Base-by-base conservation (phyloP, 1,140 invertebrate species). In the Danaus melanippus region DNA sequence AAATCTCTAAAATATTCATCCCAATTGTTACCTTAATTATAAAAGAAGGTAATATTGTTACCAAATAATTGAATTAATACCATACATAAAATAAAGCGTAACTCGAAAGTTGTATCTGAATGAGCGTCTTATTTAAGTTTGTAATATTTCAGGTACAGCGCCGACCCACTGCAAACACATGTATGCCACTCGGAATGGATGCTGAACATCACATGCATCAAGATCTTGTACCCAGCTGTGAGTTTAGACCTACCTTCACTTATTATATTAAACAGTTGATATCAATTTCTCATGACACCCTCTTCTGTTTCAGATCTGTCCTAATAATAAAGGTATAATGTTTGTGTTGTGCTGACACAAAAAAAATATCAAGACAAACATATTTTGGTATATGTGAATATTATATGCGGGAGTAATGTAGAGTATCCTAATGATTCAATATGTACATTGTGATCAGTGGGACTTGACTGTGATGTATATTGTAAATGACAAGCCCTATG, bases 351-450 rank as follows among this genome's bases (percentile, higher is more conserved):
- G 72, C 66, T 58, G 66, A 56, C 50, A 66, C 67, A 71, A 79
- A 74, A 69, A 73, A 63, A 82, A 84, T 86, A 84, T 86, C 80
- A 84, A 86, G 80, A 86, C 77, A 84, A 82, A 86, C 80, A 86
- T 86, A 84, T 85, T 83, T 85, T 83, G 79, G 72, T 81, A 85
- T 86, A 84, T 86, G 79, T 84, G 75, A 86, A 74, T 77, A 83
- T 74, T 80, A 74, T 77, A 82, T 79, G 76, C 77, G 66, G 76
- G 71, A 74, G 57, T 56, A 63, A 63, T 69, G 69, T 71, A 70
- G 66, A 72, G 62, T 77, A 74, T 75, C 72, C 68, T 76, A 74
- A 72, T 64, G 65, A 78, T 74, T 71, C 63, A 78, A 75, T 69
- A 78, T 62, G 56, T 50, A 66, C 69, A 76, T 79, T 80, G 74